A percentile compares a stretch with the other conserved stretches of the same genome.
phyloP scores from a whole-genome alignment of 2,113 vertebrate species.

The Gallinago undulata region DNA sequence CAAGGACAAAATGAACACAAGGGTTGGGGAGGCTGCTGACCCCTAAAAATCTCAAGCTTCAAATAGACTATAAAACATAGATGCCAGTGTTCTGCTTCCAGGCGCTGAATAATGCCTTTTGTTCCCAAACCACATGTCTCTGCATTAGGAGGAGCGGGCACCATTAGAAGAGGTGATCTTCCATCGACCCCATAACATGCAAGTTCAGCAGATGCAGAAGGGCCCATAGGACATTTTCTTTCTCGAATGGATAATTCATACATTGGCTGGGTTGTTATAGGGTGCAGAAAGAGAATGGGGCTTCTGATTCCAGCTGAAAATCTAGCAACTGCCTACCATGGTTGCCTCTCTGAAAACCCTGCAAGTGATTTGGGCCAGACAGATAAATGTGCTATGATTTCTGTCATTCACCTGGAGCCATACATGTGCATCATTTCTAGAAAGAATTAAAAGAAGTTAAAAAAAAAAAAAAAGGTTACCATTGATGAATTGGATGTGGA shows the following conservation, averaged over 20 bases:
- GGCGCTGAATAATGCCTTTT: constrained; percentile 50
- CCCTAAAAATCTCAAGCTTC: constrained; percentile 46
- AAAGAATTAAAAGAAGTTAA: neutral
- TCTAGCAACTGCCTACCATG: accelerated
- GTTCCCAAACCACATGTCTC: neutral
- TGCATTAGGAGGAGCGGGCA: neutral
- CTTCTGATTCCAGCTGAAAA: neutral
- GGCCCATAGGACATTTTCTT: neutral
- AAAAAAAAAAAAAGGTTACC: neutral
- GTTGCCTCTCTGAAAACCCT: neutral
- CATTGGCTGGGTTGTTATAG: neutral
- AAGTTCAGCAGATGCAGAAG: constrained; percentile 14
- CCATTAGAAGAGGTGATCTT: neutral
- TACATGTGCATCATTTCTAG: accelerated
- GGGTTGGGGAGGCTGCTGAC: constrained; percentile 44
- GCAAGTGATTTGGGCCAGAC: neutral
- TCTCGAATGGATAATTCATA: neutral
- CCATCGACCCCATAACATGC: neutral
- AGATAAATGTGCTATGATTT: neutral
- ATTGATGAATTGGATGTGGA: neutral
- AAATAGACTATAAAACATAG: constrained; percentile 56
- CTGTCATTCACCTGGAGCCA: neutral
- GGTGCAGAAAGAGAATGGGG: neutral
- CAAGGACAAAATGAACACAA: constrained; percentile 24
- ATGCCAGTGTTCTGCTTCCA: constrained; percentile 50